Conservation (phyloP, 2,113 vertebrate species). For the Vulpes vulpes region DNA sequence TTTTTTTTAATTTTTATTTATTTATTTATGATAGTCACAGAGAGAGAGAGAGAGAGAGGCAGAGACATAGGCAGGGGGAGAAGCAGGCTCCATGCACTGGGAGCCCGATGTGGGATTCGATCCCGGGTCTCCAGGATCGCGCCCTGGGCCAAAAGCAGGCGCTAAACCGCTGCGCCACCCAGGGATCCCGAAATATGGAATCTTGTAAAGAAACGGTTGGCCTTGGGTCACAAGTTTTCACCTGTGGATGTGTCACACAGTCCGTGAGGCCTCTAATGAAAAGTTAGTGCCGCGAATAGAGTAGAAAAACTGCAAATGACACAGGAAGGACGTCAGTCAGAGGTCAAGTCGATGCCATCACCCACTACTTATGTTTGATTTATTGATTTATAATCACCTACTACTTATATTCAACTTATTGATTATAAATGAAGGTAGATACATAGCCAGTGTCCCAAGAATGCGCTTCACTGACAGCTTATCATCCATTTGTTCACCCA, state of each 20-base stretch:
- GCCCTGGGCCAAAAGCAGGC: too few species aligned
- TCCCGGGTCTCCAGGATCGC: too few species aligned
- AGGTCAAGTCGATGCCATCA: accelerated
- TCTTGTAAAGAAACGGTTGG: accelerated
- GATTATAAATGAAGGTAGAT: not conserved
- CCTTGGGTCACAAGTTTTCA: not conserved
- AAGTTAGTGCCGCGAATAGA: accelerated
- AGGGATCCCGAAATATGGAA: too few species aligned
- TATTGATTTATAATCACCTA: not conserved
- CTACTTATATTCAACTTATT: accelerated
- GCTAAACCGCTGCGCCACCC: too few species aligned
- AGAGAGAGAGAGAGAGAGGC: too few species aligned
- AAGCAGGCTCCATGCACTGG: too few species aligned
- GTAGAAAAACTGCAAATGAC: accelerated
- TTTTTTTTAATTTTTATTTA: too few species aligned
- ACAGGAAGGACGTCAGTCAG: not conserved
- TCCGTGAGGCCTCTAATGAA: accelerated
- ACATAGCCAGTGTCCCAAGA: accelerated
- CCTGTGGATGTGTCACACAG: accelerated
- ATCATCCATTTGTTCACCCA: accelerated
- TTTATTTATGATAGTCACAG: too few species aligned
- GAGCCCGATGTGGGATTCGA: too few species aligned
- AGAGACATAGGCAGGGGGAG: too few species aligned
- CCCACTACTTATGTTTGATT: accelerated
- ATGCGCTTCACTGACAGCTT: accelerated